Evolutionary conservation across 2,888 invertebrate species (phyloP), one percentile per base, ranked within the genome.

Genomic region (Operophtera brumata): DNA sequence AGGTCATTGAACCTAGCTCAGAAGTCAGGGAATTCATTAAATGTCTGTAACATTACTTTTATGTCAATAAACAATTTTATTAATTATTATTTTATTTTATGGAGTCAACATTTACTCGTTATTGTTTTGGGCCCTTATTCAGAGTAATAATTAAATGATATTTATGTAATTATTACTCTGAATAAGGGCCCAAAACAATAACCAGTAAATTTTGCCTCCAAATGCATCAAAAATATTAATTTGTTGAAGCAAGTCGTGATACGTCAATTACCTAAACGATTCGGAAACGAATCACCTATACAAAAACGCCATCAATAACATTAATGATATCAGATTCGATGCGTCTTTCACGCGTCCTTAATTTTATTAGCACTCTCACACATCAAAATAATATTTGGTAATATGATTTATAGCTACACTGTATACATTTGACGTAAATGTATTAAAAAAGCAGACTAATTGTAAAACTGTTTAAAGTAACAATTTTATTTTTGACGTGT

Each of bases 391-490:
- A 75, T 74, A 70, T 81, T 80, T 79, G 70, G 48, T 82, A 78
- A 80, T 77, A 77, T 78, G 79, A 88, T 88, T 86, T 84, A 88
- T 85, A 69, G 75, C 73, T 60, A 67, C 75, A 75, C 78, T 77
- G 75, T 67, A 66, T 55, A 82, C 82, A 77, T 77, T 79, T 82
- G 87, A 88, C 86, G 75, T 74, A 84, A 86, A 87, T 86, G 73
- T 86, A 87, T 86, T 86, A 80, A 86, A 84, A 84, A 79, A 75
- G 73, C 72, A 77, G 75, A 80, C 78, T 86, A 84, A 86, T 87
- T 85, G 82, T 84, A 77, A 79, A 86, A 84, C 80, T 80, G 79
- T 80, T 80, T 81, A 80, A 77, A 71, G 77, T 71, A 54, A 82
- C 78, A 77, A 74, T 82, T 84, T 77, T 71, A 79, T 77, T 73